Evolutionary conservation across 2,113 vertebrate species (phyloP).

Genomic region (Ceuthmochares aereus): DNA sequence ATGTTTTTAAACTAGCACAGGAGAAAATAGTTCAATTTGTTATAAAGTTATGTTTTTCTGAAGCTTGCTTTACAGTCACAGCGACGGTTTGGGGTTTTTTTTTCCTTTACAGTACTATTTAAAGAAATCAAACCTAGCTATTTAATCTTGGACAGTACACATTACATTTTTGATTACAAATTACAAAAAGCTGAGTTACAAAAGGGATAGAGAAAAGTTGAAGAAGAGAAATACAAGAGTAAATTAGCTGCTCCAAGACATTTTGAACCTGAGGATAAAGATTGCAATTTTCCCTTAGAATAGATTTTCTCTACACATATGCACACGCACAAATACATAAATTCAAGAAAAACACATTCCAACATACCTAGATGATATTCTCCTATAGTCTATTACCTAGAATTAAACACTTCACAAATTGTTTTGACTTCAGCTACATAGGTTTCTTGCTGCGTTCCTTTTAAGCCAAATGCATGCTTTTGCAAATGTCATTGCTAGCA

Average conservation of each 20-base stretch:
- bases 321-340: background rate
- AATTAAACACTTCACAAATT: background rate
- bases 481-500: background rate
- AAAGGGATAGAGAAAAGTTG: background rate
- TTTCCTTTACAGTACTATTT: background rate
- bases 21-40: background rate
- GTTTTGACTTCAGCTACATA: background rate
- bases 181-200: background rate
- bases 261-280: background rate
- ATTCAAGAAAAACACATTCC: background rate
- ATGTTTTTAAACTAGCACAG: background rate
- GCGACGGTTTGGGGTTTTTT: background rate
- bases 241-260: background rate
- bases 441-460: background rate
- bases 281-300: background rate
- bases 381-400: background rate
- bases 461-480: background rate
- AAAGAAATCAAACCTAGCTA: background rate
- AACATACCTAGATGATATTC: background rate
- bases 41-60: background rate
- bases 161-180: background rate
- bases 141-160: background rate
- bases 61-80: background rate
- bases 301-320: background rate
- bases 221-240: background rate